phyloP scores from a whole-genome alignment of 2,113 vertebrate species.

The Odocoileus virginianus region DNA sequence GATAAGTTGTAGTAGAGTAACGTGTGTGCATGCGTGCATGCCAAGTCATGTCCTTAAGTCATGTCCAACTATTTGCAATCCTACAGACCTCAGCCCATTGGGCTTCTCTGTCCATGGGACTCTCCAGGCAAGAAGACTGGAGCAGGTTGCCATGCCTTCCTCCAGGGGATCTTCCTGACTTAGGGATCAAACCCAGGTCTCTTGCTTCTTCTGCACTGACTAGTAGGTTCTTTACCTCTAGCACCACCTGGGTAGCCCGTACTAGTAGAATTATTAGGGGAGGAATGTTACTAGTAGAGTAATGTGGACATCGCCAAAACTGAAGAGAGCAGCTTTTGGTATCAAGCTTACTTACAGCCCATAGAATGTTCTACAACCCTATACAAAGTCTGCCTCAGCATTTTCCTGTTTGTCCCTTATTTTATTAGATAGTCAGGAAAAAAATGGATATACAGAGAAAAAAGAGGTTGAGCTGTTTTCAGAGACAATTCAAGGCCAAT shows the following conservation, averaged over 20 bases:
- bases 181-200: not conserved
- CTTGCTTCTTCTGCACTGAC: not conserved
- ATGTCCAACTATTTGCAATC: not conserved
- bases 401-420: not conserved
- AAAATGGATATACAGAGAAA: constrained; percentile 46
- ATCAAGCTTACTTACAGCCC: not conserved
- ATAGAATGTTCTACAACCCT: not conserved
- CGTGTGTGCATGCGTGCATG: not conserved
- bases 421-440: not conserved
- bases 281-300: not conserved
- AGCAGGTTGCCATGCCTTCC: not conserved
- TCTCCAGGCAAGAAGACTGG: not conserved
- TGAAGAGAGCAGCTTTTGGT: not conserved
- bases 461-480: constrained; percentile 62
- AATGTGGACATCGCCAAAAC: not conserved
- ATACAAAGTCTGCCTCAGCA: constrained; percentile 4
- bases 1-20: rapidly evolving
- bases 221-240: not conserved
- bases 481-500: constrained; percentile 70
- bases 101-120: not conserved
- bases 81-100: rapidly evolving
- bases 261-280: not conserved
- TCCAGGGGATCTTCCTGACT: not conserved
- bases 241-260: not conserved
- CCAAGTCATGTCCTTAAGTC: not conserved